Evolutionary conservation across 2,888 invertebrate genomes (phyloP).

Genomic region (Leucophenga montana): DNA sequence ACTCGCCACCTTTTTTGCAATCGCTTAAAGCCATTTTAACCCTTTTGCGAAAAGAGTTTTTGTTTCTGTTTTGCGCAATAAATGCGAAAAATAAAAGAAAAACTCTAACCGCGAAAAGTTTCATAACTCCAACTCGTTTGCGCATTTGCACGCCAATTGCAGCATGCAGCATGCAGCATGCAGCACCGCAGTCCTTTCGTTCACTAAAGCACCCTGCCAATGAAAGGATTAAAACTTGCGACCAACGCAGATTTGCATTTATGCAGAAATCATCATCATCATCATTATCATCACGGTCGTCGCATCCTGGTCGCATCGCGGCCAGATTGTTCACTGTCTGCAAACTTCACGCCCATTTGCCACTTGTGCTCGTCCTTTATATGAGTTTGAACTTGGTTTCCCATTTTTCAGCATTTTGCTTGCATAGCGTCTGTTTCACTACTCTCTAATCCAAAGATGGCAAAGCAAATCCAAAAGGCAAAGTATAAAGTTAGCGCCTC

Average conservation of each 20-base stretch:
- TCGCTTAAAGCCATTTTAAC: background rate
- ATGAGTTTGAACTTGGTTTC: background rate
- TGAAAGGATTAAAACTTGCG: slow-evolving; percentile 60
- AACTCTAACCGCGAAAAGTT: slow-evolving; percentile 3
- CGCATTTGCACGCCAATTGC: slow-evolving; percentile 23
- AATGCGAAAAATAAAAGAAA: slow-evolving; percentile 1
- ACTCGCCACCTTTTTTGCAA: slow-evolving; percentile 12
- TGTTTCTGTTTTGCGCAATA: slow-evolving; percentile 18
- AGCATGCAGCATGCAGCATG: background rate
- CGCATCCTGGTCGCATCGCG: slow-evolving; percentile 16
- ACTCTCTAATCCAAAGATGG: too few species aligned
- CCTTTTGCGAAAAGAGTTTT: background rate
- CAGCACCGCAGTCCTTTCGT: background rate
- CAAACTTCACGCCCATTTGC: background rate
- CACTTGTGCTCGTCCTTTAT: background rate
- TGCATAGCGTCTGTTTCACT: background rate
- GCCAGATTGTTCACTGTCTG: background rate
- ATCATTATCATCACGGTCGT: background rate
- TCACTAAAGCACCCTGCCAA: slow-evolving; percentile 11
- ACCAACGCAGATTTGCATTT: slow-evolving; percentile 53
- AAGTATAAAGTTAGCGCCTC: slow-evolving; percentile 23
- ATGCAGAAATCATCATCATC: slow-evolving; percentile 42
- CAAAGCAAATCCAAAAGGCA: too few species aligned
- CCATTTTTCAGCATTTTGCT: background rate
- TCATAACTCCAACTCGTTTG: slow-evolving; percentile 25